Evolutionary conservation across 2,888 invertebrate genomes (phyloP).

Genomic region (Chymomyza amoena): DNA sequence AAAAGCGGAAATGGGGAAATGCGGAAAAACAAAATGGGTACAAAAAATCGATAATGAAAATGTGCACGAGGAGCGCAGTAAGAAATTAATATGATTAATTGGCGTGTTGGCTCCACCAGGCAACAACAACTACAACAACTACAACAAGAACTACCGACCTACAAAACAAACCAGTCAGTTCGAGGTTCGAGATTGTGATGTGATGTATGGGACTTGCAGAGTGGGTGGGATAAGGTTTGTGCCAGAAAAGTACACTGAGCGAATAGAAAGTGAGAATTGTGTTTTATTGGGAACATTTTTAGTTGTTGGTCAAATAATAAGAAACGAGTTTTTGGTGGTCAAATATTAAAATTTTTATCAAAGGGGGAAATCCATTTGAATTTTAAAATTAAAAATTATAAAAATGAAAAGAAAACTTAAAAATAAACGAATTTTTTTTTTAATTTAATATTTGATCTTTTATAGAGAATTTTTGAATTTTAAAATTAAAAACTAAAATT

Average conservation of each 20-base stretch:
- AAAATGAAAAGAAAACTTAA: no score
- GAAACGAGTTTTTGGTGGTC: no score
- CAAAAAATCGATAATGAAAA: conserved; percentile 54
- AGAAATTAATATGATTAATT: conserved; percentile 68
- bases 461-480: no score
- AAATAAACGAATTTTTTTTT: no score
- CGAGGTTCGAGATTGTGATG: not conserved
- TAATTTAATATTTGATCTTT: no score
- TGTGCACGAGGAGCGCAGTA: conserved; percentile 32
- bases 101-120: conserved; percentile 36
- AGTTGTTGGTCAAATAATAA: no score
- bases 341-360: no score
- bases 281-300: no score
- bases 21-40: conserved; percentile 2
- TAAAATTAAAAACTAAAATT: no score
- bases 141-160: conserved; percentile 3
- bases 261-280: not conserved
- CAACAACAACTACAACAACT: no score
- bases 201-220: not conserved
- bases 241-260: not conserved
- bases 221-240: not conserved
- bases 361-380: no score
- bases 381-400: no score
- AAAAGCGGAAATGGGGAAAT: not conserved
- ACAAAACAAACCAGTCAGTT: not conserved